Conservation (phyloP, 2,888 invertebrate genomes). For the Drosophila prolongata region DNA sequence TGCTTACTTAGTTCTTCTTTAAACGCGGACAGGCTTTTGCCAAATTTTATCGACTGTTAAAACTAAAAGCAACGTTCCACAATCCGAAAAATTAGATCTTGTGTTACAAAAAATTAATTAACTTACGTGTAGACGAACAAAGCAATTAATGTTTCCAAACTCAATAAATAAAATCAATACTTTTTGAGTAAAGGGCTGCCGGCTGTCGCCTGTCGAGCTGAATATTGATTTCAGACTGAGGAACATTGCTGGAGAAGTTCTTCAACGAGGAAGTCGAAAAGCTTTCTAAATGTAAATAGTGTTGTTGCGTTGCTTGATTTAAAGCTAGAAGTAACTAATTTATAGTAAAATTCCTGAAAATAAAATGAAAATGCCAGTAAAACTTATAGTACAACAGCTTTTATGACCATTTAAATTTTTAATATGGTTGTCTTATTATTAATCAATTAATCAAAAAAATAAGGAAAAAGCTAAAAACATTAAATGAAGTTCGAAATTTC, state of each 20-base stretch:
- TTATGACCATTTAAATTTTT: too few species aligned
- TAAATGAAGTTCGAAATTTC: neutral
- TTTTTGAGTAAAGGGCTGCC: neutral
- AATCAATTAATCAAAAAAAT: too few species aligned
- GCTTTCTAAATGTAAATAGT: constrained; percentile 9
- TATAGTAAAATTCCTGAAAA: too few species aligned
- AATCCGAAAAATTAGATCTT: neutral
- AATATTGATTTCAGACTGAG: constrained; percentile 25
- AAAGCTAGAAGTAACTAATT: neutral
- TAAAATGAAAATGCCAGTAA: too few species aligned
- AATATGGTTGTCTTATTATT: too few species aligned
- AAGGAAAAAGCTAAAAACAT: neutral
- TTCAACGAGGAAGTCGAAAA: constrained; percentile 6
- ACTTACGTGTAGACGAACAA: constrained; percentile 1
- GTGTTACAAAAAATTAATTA: neutral
- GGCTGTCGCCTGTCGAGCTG: constrained; percentile 4
- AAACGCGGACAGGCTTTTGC: neutral
- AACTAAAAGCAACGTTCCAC: constrained; percentile 4
- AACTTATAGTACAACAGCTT: too few species aligned
- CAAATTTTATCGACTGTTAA: neutral
- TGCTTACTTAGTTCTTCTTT: constrained; percentile 8
- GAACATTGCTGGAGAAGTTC: constrained; percentile 10
- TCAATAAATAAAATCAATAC: constrained; percentile 25
- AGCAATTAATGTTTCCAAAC: neutral
- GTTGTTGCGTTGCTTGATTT: neutral